Evolutionary conservation across 2,797 vertebrate species (phyloP).

Genomic region (Sternotherus odoratus): DNA sequence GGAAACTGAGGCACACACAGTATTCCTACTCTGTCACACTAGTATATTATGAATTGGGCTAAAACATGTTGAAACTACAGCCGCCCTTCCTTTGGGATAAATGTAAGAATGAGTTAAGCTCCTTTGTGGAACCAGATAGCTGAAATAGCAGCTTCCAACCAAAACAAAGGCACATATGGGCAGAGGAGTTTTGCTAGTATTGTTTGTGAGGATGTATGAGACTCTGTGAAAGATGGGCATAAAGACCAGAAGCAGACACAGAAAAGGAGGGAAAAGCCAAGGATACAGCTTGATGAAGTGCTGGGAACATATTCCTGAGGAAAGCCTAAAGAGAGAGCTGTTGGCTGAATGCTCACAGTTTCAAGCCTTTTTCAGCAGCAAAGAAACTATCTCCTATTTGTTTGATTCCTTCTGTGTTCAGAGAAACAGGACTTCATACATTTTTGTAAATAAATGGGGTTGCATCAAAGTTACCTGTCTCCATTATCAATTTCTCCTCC

Average conservation of each 20-base stretch:
- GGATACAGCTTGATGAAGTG: background rate
- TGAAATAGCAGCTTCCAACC: background rate
- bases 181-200: background rate
- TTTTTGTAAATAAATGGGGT: background rate
- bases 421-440: background rate
- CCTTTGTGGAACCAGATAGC: background rate
- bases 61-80: background rate
- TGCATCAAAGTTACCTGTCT: background rate
- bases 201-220: background rate
- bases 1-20: no score
- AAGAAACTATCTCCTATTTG: background rate
- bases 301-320: accelerated
- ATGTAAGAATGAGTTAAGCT: background rate
- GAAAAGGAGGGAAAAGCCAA: background rate
- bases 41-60: background rate
- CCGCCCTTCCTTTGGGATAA: background rate
- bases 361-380: background rate
- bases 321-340: background rate
- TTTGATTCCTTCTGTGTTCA: background rate
- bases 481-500: background rate
- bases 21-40: no score
- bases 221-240: background rate
- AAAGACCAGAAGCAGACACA: background rate
- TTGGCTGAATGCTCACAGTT: background rate
- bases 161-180: background rate